Evolutionary conservation across 2,888 invertebrate genomes (phyloP).

Genomic region (Lithophane ornitopus): DNA sequence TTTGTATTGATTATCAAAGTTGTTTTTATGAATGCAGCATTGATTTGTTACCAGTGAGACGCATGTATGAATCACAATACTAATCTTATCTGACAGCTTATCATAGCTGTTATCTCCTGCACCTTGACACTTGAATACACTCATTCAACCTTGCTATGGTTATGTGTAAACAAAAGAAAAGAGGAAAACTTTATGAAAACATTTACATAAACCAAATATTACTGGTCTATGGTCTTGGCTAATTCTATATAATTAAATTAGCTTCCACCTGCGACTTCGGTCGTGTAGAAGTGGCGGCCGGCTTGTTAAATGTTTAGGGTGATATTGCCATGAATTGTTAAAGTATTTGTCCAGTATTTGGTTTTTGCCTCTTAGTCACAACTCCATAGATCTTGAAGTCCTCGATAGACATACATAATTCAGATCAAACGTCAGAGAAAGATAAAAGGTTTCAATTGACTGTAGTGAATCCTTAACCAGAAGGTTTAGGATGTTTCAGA

Average conservation of each 20-base stretch:
- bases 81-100: conserved; percentile 26
- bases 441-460: no score
- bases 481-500: background rate
- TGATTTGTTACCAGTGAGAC: conserved; percentile 15
- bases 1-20: background rate
- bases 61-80: conserved; percentile 14
- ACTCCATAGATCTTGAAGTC: background rate
- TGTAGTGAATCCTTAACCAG: no score
- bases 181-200: background rate
- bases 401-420: no score
- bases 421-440: no score
- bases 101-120: background rate
- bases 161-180: background rate
- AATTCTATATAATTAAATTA: no score
- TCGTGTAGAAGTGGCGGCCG: no score
- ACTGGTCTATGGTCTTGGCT: background rate
- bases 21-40: background rate
- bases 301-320: no score
- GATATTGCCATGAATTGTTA: no score
- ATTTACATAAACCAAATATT: background rate
- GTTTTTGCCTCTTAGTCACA: background rate
- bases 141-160: conserved; percentile 1
- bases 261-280: no score
- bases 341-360: no score
- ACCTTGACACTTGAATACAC: background rate